These are phyloP conservation scores for Aphelinus atriplicis DNA, from an alignment of 1,140 invertebrate genomes.

Conservation along the genomic window DNA sequence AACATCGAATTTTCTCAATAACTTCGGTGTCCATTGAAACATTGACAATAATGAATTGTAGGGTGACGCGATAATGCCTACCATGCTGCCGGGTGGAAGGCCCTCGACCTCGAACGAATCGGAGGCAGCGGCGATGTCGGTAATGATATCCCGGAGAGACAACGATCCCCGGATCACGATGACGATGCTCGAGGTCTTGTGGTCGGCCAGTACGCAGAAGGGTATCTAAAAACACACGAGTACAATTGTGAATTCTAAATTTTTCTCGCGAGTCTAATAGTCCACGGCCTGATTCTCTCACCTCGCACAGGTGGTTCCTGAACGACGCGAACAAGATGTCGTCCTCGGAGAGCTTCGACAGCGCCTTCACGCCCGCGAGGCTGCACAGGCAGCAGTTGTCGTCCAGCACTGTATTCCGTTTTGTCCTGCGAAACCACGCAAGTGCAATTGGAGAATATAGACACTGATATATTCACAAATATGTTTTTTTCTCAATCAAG, in stretches of 20 bases:
- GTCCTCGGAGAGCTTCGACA: slow-evolving; percentile 77
- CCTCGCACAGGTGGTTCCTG: slow-evolving; percentile 86
- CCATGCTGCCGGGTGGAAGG: slow-evolving; percentile 74
- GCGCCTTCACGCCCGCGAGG: slow-evolving; percentile 82
- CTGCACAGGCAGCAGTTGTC: slow-evolving; percentile 93
- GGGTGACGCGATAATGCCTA: slow-evolving; percentile 42
- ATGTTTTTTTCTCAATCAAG: too few relatives aligned
- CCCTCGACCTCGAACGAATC: slow-evolving; percentile 79
- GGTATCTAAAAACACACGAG: slow-evolving; percentile 71
- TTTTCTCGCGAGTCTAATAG: too few relatives aligned
- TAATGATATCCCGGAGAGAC: slow-evolving; percentile 87
- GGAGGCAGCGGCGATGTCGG: slow-evolving; percentile 85
- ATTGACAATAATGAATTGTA: not conserved
- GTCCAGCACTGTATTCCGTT: slow-evolving; percentile 76
- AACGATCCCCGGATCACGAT: slow-evolving; percentile 88
- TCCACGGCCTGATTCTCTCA: slow-evolving; percentile 51
- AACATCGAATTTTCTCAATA: slow-evolving; percentile 2
- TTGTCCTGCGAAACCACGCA: slow-evolving; percentile 63
- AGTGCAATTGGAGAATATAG: too few relatives aligned
- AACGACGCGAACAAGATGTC: slow-evolving; percentile 90
- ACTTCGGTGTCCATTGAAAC: too few relatives aligned
- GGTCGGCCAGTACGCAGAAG: slow-evolving; percentile 88
- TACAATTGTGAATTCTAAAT: too few relatives aligned
- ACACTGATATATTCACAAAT: too few relatives aligned
- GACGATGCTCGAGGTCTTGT: slow-evolving; percentile 82